These are phyloP conservation scores for Chelonus formosanus DNA, from an alignment of 2,888 invertebrate genomes.

Conservation along the genomic window DNA sequence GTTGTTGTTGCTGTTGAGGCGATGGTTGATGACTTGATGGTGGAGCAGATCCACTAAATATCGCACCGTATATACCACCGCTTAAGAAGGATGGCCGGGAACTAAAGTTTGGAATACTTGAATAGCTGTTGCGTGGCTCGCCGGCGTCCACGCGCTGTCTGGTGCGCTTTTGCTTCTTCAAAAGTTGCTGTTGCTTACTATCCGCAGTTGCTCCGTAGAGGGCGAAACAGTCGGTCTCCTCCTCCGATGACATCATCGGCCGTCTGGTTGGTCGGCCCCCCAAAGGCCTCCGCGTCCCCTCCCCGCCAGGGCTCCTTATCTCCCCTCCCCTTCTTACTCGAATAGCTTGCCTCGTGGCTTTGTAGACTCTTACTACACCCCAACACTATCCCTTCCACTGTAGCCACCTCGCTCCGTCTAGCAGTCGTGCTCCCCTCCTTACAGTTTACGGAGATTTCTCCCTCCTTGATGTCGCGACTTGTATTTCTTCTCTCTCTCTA, in stretches of 20 bases:
- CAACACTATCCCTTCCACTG: conserved; percentile 43
- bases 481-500: conserved; percentile 44
- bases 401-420: conserved; percentile 42
- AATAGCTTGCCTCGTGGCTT: conserved; percentile 74
- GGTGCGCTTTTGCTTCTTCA: conserved; percentile 92
- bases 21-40: conserved; percentile 53
- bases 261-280: conserved; percentile 74
- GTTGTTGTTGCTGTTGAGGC: conserved; percentile 35
- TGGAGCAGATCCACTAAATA: conserved; percentile 76
- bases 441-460: conserved; percentile 42
- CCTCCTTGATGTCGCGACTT: conserved; percentile 47
- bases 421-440: conserved; percentile 39
- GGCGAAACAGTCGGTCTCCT: conserved; percentile 93
- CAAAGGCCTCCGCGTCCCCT: conserved; percentile 82
- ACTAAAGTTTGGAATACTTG: conserved; percentile 79
- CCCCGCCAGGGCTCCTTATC: conserved; percentile 69
- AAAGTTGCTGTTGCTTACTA: conserved; percentile 73
- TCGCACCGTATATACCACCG: conserved; percentile 87
- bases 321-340: conserved; percentile 72
- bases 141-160: conserved; percentile 97
- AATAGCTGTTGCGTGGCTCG: conserved; percentile 93
- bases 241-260: conserved; percentile 97
- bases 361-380: conserved; percentile 43
- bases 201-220: conserved; percentile 81
- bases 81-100: conserved; percentile 84